These are phyloP conservation scores for Orthosia gothica DNA, from an alignment of 2,888 invertebrate species.

Conservation along the genomic window DNA sequence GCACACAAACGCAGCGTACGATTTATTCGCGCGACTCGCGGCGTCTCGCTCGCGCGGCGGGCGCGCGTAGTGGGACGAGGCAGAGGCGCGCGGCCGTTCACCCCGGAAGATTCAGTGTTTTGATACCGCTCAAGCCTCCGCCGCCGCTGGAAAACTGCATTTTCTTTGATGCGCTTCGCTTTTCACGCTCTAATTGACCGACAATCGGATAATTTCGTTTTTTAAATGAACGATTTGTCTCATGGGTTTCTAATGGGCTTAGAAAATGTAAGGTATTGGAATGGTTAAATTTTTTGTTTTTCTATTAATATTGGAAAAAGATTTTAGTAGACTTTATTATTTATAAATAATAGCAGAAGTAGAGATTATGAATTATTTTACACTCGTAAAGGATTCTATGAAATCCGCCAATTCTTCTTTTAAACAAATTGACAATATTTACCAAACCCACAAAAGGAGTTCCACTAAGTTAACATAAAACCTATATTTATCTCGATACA, in stretches of 20 bases:
- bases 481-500: constrained; percentile 8
- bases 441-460: constrained; percentile 1
- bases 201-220: constrained; percentile 78
- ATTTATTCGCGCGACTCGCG: constrained; percentile 86
- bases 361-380: too few species aligned
- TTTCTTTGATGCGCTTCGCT: constrained; percentile 90
- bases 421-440: neutral
- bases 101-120: constrained; percentile 92
- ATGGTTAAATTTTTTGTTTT: neutral
- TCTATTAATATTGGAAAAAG: too few species aligned
- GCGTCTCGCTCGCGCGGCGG: constrained; percentile 76
- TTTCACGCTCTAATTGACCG: constrained; percentile 89
- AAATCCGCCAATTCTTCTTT: too few species aligned
- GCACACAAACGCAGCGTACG: constrained; percentile 84
- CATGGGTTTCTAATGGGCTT: constrained; percentile 11
- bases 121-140: constrained; percentile 90
- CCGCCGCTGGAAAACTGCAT: constrained; percentile 89
- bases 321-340: neutral
- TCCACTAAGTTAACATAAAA: constrained; percentile 5
- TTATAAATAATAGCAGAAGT: too few species aligned
- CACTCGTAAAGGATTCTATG: neutral
- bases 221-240: constrained; percentile 63
- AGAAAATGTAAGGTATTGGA: neutral
- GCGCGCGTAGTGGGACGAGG: constrained; percentile 82
- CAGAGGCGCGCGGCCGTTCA: constrained; percentile 83